These are phyloP conservation scores for Rhabdornis inornatus DNA, from an alignment of 2,113 vertebrate species.

Conservation along the genomic window DNA sequence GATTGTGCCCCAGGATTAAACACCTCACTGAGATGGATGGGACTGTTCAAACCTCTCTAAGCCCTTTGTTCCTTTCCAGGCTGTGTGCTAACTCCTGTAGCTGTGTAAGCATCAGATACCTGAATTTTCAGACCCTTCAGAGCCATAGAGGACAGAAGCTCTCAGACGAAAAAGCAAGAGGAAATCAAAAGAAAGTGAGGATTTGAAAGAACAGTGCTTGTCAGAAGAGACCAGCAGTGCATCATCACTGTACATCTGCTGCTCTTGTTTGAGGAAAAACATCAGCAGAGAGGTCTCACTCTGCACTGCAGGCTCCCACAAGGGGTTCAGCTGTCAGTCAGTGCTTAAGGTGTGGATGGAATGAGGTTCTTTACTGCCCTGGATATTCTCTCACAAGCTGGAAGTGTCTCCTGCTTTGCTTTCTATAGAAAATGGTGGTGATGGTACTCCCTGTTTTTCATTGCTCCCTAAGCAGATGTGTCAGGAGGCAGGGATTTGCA, in stretches of 20 bases:
- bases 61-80: background rate
- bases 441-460: background rate
- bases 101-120: background rate
- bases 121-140: background rate
- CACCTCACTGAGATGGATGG: background rate
- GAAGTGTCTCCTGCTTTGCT: background rate
- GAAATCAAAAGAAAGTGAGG: background rate
- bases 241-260: background rate
- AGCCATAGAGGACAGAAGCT: background rate
- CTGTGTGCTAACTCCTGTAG: background rate
- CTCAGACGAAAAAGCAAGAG: background rate
- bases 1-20: background rate
- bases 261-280: background rate
- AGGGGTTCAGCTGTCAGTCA: background rate
- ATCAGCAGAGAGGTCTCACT: background rate
- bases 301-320: background rate
- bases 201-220: background rate
- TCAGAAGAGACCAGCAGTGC: background rate
- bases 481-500: background rate
- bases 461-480: background rate
- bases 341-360: background rate
- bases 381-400: background rate
- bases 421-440: background rate
- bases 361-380: background rate
- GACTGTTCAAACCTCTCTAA: background rate